Evolutionary conservation across 2,113 vertebrate species (phyloP), one percentile per base, ranked within the genome.

Genomic region (Silurus asotus): DNA sequence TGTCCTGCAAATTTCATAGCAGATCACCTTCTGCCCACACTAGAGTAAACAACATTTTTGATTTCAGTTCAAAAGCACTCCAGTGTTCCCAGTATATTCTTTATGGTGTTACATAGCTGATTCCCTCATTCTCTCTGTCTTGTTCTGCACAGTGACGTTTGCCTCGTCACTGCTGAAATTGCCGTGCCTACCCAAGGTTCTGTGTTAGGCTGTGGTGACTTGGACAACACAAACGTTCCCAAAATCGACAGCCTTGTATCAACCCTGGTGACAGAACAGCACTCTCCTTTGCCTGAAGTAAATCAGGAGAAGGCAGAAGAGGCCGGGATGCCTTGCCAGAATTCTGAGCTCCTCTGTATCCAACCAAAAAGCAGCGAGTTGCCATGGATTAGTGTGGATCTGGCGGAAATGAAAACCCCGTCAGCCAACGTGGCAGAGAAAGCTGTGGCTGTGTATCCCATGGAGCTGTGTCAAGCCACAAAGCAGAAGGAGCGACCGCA

Each of bases 301-400:
- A 78, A 81, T 5, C 93, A 88, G 82, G 72, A 49, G 90, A 92
- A 20, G 28, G 3, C 0, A 0, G 83, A 58, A 7, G 91, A 91
- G n/a, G 83, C 70, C 84, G 82, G 9, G 82, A 85, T 87, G 67
- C 84, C 25, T 0, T 56, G 64, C 48, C 87, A 78, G 10, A 93
- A 90, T 23, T 74, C 3, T 10, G 86, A 53, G 5, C 1, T 86
- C 15, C 86, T 86, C 0, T 88, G 89, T 8, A 91, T 91, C 9
- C 89, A 70, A 0, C 81, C 88, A 1, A 84, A 72, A 0, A 82
- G 87, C 4, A 90, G 85, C 0, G 94, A 95, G 1, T 89, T 94
- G 69, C 96, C 95, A 69, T 99, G 97, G 97, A 98, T 96, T 90
- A 98, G 95, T 13, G 97, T 98, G 56, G 97, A 99, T 88, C 92